Evolutionary conservation across 2,113 vertebrate species (phyloP).

Genomic region (Triplophysa siluroides): DNA sequence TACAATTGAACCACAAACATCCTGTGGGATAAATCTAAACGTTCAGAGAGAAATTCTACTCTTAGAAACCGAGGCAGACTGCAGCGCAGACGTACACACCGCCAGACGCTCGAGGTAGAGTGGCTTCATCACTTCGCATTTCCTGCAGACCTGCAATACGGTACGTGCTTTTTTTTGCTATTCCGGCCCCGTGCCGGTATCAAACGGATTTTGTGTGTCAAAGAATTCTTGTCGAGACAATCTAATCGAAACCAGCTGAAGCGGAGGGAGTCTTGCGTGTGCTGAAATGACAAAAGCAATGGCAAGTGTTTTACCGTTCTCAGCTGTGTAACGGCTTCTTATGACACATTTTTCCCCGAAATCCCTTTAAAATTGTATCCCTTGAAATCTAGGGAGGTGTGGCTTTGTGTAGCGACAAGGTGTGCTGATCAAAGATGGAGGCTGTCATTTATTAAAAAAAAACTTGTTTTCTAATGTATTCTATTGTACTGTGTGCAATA

Average conservation of each 20-base stretch:
- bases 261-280: neutral
- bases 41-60: neutral
- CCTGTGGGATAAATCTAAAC: neutral
- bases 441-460: slow-evolving; percentile 8
- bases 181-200: neutral
- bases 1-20: slow-evolving; percentile 2
- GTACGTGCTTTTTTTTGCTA: neutral
- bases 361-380: neutral
- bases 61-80: neutral
- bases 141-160: neutral
- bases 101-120: slow-evolving; percentile 8
- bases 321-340: slow-evolving; percentile 15
- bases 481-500: neutral
- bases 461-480: neutral
- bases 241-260: slow-evolving; percentile 23
- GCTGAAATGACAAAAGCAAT: slow-evolving; percentile 10
- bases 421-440: slow-evolving; percentile 7
- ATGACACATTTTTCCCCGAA: slow-evolving; percentile 3
- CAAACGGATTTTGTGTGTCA: slow-evolving; percentile 30
- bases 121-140: too few relatives aligned
- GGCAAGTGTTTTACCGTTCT: neutral
- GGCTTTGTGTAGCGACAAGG: neutral
- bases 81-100: neutral
- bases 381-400: slow-evolving; percentile 19
- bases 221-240: neutral